A percentile compares a stretch with the other conserved stretches of the same genome.
phyloP scores from a whole-genome alignment of 2,113 vertebrate species.

The Regulus satrapa region DNA sequence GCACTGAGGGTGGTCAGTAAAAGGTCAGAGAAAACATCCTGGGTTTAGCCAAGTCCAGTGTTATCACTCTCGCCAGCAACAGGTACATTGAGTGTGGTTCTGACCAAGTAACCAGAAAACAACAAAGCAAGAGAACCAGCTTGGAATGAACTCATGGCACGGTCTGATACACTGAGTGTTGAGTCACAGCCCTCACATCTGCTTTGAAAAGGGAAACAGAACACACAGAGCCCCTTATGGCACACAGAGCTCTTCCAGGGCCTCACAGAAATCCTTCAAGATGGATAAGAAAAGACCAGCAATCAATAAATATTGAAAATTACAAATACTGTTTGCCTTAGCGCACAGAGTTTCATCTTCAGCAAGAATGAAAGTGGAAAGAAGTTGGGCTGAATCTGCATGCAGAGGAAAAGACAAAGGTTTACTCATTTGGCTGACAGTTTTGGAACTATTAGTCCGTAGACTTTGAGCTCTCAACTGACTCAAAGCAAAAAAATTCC shows the following conservation, averaged over 20 bases:
- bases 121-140: neutral
- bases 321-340: neutral
- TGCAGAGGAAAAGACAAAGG: neutral
- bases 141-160: neutral
- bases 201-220: neutral
- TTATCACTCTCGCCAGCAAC: neutral
- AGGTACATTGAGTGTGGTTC: rapidly evolving
- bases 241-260: neutral
- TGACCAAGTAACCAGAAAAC: neutral
- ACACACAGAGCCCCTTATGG: rapidly evolving
- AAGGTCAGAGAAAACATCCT: neutral
- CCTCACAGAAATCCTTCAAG: neutral
- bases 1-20: neutral
- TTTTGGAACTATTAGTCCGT: neutral
- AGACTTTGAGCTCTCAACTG: neutral
- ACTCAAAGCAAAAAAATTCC: neutral
- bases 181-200: neutral
- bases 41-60: neutral
- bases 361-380: neutral
- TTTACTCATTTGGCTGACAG: neutral
- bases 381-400: neutral
- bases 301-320: neutral
- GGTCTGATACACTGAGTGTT: neutral
- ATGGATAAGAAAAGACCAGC: neutral
- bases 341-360: neutral